Evolutionary conservation across 1,140 invertebrate species (phyloP), one percentile per base, ranked within the genome.

Genomic region (Drosophila malerkotliana): DNA sequence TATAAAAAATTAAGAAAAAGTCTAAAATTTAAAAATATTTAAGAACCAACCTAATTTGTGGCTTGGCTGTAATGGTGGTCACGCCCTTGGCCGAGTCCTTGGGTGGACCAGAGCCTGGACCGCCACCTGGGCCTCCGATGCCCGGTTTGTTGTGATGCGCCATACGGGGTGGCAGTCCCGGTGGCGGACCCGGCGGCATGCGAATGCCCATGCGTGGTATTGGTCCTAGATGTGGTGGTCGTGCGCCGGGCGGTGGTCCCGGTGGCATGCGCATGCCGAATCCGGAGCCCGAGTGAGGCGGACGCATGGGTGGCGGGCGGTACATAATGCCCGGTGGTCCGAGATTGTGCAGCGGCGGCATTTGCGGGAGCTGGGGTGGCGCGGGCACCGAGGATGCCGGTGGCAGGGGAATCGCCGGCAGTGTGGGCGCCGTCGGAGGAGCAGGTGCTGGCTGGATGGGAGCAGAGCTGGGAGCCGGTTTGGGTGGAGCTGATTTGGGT

Each of bases 51-150:
- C 91, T 94, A 58, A 99, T 98, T 93, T 99, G 97, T 1, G 98
- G 98, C 92, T 98, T 98, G 0, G 98, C 98, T 81, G 97, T 97
- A 72, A 99, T 99, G 0, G 97, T 97, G 18, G 95, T 91, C 12
- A 92, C 76, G 10, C 91, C 91, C 58, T 93, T 93, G 34, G 72
- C 83, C 0, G 92, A 91, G 4, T 93, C 93, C 73, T 93, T 92
- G 21, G 51, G 75, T 12, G 69, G 67, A 15, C 69, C 44, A 0
- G 44, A 21, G 3, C 44, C 44, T 4, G 18, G 18, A 18, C 15
- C 34, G 21, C 73, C 83, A 12, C 66, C 68, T 60, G 79, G 80
- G 1, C 49, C 34, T 48, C 52, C 44, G 2, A 45, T 32, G 41
- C 45, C 56, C 41, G 89, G 88, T 15, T 83, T 77, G 41, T 92